Evolutionary conservation across 2,113 vertebrate species (phyloP), one percentile per base, ranked within the genome.

Genomic region (Nerophis ophidion): DNA sequence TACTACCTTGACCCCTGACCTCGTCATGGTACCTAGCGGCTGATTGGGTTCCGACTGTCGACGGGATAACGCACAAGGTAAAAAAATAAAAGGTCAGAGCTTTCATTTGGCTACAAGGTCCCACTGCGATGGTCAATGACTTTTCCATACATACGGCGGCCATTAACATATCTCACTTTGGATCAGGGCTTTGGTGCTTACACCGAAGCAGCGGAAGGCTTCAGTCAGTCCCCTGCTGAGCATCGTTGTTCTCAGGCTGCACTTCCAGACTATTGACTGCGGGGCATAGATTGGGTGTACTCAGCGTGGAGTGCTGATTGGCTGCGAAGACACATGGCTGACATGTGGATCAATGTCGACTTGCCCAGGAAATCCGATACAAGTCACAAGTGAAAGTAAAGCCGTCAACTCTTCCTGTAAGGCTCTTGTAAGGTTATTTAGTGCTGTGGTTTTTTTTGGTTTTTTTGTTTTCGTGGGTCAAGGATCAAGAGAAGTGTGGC

Each of bases 211-310:
- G 50, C 70, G 65, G 75, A 53, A 64, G 68, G 64, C 61, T 63
- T 64, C 45, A 48, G 55, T 68, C 34, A 45, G 48, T 46, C 66
- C 72, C 70, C 53, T 66, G 64, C 59, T 35, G 55, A 55, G 51
- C 69, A 74, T 82, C 14, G 70, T 79, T 79, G 59, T 66, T 53
- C 57, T 46, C 8, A 11, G 51, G 55, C 69, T 49, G 47, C 11
- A 42, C 62, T 59, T 59, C 58, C 79, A 65, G 71, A 77, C 70
- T 71, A 70, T 77, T 71, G 76, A 83, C 79, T 65, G 70, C 46
- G 48, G 17, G 45, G 57, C 66, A 85, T 73, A 54, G 80, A 83
- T 82, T 81, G 60, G 71, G 72, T 71, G 71, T 68, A 56, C 75
- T 70, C 57, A 54, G 67, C 42, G 65, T 12, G 60, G 45, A 48